phyloP scores from a whole-genome alignment of 2,113 vertebrate species.

The Motacilla tschutschensis region DNA sequence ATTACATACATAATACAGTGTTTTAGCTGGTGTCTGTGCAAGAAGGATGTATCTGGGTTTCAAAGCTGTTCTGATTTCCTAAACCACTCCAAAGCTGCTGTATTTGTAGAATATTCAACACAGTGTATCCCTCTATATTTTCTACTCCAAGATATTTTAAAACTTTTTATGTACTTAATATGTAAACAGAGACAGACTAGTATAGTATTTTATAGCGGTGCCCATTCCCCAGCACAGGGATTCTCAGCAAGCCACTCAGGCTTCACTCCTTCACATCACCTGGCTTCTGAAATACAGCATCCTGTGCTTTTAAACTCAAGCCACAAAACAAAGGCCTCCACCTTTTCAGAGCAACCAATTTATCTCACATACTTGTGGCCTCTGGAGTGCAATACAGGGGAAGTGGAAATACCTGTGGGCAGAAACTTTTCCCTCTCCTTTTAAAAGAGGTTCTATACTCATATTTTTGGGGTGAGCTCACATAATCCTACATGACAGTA shows the following conservation, averaged over 20 bases:
- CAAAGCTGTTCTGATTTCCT: not conserved
- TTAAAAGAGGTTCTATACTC: not conserved
- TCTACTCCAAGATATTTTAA: not conserved
- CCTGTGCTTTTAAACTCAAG: not conserved
- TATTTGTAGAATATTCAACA: not conserved
- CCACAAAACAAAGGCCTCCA: not conserved
- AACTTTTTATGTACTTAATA: not conserved
- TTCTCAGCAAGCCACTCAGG: not conserved
- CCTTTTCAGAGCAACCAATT: not conserved
- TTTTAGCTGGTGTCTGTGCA: not conserved
- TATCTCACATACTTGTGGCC: not conserved
- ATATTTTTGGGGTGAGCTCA: not conserved
- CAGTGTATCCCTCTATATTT: not conserved
- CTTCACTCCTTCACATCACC: not conserved
- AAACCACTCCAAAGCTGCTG: not conserved
- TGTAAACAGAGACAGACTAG: not conserved
- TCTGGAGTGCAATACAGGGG: not conserved
- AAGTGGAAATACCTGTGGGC: not conserved
- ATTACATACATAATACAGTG: not conserved
- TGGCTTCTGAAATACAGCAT: not conserved
- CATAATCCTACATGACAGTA: fast-evolving
- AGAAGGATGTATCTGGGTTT: not conserved
- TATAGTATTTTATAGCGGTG: not conserved
- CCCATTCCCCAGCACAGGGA: not conserved
- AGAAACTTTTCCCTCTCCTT: not conserved